Base-by-base conservation (phyloP, 2,888 invertebrate species). In the Drosophila rubida region DNA sequence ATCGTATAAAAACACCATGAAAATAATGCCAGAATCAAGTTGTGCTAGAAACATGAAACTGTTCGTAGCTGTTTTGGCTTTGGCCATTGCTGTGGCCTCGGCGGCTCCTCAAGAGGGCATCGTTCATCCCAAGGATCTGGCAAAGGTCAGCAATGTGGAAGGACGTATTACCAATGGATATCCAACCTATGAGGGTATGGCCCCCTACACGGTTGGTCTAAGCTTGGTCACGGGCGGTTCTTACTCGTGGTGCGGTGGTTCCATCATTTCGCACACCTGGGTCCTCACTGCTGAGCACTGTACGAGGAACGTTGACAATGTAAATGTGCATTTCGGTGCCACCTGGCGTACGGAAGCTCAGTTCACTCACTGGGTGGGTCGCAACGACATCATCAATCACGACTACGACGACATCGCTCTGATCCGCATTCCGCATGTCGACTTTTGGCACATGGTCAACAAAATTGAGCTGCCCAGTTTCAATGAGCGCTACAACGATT, bases 251-350 rank as follows among this genome's bases (percentile, higher is more conserved):
- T 90, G 90, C 48, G 89, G 90, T 27, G 90, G 89, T 57, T 83
- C 90, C 16, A 62, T 90, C 30, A 89, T 90, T 54, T 75, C 68
- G 8, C 23, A 78, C 39, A 77, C 44, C 14, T 90, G 82, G 80
- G 72, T 90, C 1, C 42, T 90, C 50, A 90, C 90, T 5, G 90
- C 90, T 13, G 87, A 88, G 65, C 90, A 90, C 58, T 90, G 90
- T 62, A 79, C 89, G 2, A 64, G 75, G 4, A 62, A 51, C 46
- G 62, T 67, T 39, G 58, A 84, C 4, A 32, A 74, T n/a, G 70
- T 89, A 19, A 71, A 73, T 49, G 75, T 88, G 51, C 71, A 75
- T 66, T 75, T 72, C 51, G 78, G 78, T 22, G 86, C 89, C 51
- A 75, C 78, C 30, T 84, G 80, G 75, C 78, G 88, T 13, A 69